Conservation (phyloP, 2,797 vertebrate genomes). For the Aeoliscus strigatus region DNA sequence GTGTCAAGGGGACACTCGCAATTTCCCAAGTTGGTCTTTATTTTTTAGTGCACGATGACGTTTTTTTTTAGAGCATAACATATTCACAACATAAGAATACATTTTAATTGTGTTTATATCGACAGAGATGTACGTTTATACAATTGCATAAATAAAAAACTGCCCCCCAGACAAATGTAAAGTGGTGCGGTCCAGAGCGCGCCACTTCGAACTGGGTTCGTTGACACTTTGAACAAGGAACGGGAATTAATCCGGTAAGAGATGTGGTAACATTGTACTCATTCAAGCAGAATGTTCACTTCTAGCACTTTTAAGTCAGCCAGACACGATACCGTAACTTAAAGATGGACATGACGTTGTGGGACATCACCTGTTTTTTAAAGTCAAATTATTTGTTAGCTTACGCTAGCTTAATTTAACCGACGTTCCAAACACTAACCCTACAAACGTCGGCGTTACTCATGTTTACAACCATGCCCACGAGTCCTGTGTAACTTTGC, state of each 20-base stretch:
- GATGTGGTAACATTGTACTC: too few relatives aligned
- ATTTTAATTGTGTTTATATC: rapidly evolving
- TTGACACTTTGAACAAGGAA: background rate
- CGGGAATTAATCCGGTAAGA: background rate
- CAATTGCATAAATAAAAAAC: rapidly evolving
- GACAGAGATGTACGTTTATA: rapidly evolving
- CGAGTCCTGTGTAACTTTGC: too few relatives aligned
- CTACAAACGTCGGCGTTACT: too few relatives aligned
- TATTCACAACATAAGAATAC: too few relatives aligned
- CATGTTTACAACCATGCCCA: too few relatives aligned
- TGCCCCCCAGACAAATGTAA: background rate
- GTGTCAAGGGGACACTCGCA: too few relatives aligned
- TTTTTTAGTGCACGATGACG: too few relatives aligned
- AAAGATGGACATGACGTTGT: background rate
- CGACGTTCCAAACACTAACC: too few relatives aligned
- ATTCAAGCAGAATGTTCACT: rapidly evolving
- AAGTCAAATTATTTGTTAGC: too few relatives aligned
- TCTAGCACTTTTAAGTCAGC: background rate
- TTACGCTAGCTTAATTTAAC: background rate
- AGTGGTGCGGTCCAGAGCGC: conserved; percentile 58
- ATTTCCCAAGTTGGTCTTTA: too few relatives aligned
- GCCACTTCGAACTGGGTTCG: conserved; percentile 42
- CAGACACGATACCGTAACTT: background rate
- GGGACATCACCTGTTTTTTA: background rate
- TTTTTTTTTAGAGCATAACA: background rate